Evolutionary conservation across 2,113 vertebrate genomes (phyloP), one percentile per base, ranked within the genome.

Genomic region (Brachypteracias leptosomus): DNA sequence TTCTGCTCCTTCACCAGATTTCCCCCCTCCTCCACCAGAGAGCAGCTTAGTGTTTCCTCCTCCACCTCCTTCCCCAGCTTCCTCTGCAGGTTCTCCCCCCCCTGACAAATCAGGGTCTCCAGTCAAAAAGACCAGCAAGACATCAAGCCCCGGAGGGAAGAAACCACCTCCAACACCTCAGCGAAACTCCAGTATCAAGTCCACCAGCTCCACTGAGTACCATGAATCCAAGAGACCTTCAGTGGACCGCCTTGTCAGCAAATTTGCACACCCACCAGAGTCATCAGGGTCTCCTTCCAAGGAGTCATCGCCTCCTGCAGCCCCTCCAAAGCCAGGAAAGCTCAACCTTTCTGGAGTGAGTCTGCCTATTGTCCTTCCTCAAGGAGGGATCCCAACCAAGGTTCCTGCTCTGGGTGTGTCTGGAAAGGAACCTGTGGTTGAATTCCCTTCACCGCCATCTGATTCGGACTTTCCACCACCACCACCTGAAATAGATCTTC

Each of bases 261-360:
- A 99, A 96, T 99, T 99, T 92, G 98, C 98, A 71, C 97, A 98
- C 47, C 97, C 98, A 7, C 94, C 97, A 13, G 97, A 98, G 35
- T 85, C 94, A 8, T 96, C 67, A 49, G 98, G 96, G 66, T 98
- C 99, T 68, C 98, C 98, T 77, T 97, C 96, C 51, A 99, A 98
- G 96, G 99, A 99, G 52, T 89, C 97, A 1, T 54, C 90, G 0
- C 99, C 98, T 67, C 99, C 99, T 18, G 98, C 97, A 42, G 99
- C 99, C 38, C 99, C 98, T 35, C 99, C 99, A 10, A 99, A 99
- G 96, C 99, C 99, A 17, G 99, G 99, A 25, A 99, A 99, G 85
- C 99, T 99, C 19, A 99, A 98, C 88, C 98, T 99, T 59, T 91
- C 98, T 66, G 98, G 97, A n/a, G 97, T 98, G 12, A 97, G 97